These are phyloP conservation scores for Asobara japonica DNA, from an alignment of 1,140 invertebrate genomes.

Conservation along the genomic window DNA sequence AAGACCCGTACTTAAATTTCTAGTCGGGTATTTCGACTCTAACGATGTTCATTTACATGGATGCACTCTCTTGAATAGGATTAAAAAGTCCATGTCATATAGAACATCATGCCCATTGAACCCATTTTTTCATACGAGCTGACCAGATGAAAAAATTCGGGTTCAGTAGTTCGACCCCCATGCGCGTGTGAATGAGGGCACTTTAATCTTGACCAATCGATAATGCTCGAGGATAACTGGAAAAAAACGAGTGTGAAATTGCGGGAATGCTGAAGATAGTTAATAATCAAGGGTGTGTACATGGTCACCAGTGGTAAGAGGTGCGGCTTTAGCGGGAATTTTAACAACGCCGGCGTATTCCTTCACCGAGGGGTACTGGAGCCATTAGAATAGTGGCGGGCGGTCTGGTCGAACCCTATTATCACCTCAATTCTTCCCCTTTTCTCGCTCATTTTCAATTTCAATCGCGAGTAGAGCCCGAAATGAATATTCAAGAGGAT, in stretches of 20 bases:
- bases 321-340: not conserved
- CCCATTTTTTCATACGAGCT: no score
- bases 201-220: not conserved
- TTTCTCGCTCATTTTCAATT: not conserved
- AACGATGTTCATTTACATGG: no score
- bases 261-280: not conserved
- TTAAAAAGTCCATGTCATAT: no score
- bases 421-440: not conserved
- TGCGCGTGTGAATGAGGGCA: not conserved
- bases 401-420: not conserved
- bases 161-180: not conserved
- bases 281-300: slow-evolving; percentile 5
- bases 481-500: not conserved
- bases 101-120: no score
- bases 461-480: not conserved
- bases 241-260: not conserved
- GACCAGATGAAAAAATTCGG: not conserved
- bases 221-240: not conserved
- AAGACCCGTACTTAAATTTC: no score
- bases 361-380: not conserved
- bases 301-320: not conserved
- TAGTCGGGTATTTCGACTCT: no score
- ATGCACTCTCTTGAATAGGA: no score
- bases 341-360: not conserved
- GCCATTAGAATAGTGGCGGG: not conserved